A percentile compares a stretch with the other conserved stretches of the same genome.
phyloP scores from a whole-genome alignment of 2,888 invertebrate genomes.

The Torymus texanus region DNA sequence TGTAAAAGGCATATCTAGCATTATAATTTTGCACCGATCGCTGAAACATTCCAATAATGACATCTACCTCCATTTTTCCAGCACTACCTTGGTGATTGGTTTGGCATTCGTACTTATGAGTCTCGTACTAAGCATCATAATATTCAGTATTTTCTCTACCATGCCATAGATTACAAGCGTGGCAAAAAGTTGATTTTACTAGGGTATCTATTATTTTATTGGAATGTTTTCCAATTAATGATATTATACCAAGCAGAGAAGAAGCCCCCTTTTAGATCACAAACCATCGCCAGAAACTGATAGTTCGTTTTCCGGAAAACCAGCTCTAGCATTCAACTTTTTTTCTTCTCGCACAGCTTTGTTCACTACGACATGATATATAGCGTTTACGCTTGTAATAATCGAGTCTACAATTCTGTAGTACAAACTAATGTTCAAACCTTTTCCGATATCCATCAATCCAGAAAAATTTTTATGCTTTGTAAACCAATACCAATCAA shows the following conservation, averaged over 20 bases:
- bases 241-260: constrained; percentile 56
- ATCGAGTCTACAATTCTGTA: no score
- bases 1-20: constrained; percentile 57
- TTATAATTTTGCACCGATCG: constrained; percentile 53
- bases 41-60: constrained; percentile 59
- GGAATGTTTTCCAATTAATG: constrained; percentile 59
- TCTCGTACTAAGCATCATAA: constrained; percentile 57
- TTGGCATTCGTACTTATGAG: constrained; percentile 56
- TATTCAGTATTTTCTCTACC: constrained; percentile 55
- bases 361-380: not conserved
- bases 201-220: constrained; percentile 54
- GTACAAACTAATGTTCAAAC: no score
- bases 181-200: constrained; percentile 58
- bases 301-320: no score
- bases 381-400: no score
- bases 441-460: no score
- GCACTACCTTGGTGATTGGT: constrained; percentile 60
- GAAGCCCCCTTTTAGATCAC: constrained; percentile 57
- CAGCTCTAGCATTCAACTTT: not conserved
- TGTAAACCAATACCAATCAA: not conserved
- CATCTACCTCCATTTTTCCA: constrained; percentile 59
- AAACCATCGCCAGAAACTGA: constrained; percentile 51
- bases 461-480: no score
- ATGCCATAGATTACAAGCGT: no score
- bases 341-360: constrained; percentile 32